These are phyloP conservation scores for Clarias gariepinus DNA, from an alignment of 2,113 vertebrate species.

Conservation along the genomic window DNA sequence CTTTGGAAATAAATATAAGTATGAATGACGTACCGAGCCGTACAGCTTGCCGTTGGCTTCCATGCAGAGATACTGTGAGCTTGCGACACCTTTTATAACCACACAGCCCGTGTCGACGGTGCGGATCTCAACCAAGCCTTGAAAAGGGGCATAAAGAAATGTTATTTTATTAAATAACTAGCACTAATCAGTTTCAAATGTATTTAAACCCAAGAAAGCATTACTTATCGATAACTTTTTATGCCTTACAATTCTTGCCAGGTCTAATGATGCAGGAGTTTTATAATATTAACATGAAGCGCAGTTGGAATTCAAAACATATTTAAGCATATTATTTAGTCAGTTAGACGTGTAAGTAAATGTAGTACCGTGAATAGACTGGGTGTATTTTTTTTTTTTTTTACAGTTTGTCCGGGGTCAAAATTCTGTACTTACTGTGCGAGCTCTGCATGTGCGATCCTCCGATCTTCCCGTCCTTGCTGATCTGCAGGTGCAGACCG, in stretches of 20 bases:
- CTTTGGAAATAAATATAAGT: background rate
- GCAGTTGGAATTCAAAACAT: background rate
- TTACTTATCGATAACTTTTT: background rate
- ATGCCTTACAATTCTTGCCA: background rate
- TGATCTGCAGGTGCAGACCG: slow-evolving; percentile 82
- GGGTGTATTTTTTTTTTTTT: background rate
- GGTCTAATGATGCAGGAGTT: background rate
- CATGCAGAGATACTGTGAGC: slow-evolving; percentile 88
- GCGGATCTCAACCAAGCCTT: slow-evolving; percentile 89
- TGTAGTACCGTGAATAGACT: background rate
- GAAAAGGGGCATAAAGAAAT: background rate
- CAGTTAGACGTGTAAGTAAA: background rate
- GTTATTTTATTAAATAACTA: background rate
- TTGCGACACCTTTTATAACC: slow-evolving; percentile 84
- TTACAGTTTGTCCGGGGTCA: background rate
- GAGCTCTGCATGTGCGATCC: slow-evolving; percentile 74
- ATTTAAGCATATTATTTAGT: background rate
- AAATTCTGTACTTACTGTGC: slow-evolving; percentile 78
- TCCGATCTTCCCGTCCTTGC: slow-evolving; percentile 78
- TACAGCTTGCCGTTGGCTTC: slow-evolving; percentile 77
- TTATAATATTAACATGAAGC: background rate
- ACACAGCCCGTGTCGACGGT: slow-evolving; percentile 82
- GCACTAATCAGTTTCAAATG: background rate
- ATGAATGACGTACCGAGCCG: slow-evolving; percentile 78
- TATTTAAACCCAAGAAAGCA: background rate